A percentile compares a stretch with the other conserved stretches of the same genome.
These are phyloP conservation scores for Petrocephalus sullivani DNA, from an alignment of 2,797 vertebrate genomes.

Conservation along the genomic window DNA sequence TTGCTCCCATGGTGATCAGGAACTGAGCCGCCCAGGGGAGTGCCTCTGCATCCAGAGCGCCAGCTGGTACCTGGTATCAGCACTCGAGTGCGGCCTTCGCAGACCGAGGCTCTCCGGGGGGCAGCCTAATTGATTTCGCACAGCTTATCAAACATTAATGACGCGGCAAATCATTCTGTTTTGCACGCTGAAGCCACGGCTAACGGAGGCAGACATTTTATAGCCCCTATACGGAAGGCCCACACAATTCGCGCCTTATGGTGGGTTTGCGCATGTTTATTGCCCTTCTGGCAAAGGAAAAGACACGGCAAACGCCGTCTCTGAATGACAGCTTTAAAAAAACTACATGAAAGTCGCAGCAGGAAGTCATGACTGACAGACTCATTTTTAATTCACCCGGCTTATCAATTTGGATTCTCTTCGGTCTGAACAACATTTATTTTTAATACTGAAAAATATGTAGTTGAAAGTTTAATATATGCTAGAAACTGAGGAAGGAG, in stretches of 20 bases:
- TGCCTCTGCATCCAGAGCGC: background rate
- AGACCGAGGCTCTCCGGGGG: background rate
- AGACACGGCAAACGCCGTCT: background rate
- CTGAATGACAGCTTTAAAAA: background rate
- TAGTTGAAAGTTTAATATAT: background rate
- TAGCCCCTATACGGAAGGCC: background rate
- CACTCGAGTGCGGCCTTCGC: background rate
- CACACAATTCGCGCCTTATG: background rate
- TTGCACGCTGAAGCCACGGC: conserved; percentile 13
- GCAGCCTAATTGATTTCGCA: conserved; percentile 30
- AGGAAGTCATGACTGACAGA: background rate
- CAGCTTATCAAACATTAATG: conserved; percentile 30
- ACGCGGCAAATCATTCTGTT: conserved; percentile 27
- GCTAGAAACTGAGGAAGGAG: background rate
- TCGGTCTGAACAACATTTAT: background rate
- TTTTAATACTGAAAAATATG: background rate
- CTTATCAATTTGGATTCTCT: background rate
- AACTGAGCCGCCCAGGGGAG: background rate
- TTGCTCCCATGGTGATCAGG: conserved; percentile 34
- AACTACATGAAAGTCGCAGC: background rate
- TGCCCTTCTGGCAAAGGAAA: background rate
- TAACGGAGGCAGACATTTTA: conserved; percentile 15
- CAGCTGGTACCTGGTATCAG: background rate
- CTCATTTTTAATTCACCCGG: background rate
- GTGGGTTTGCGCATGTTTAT: background rate